A percentile compares a stretch with the other conserved stretches of the same genome.
Conservation (phyloP, 2,888 invertebrate species). For the Drosophila tripunctata region DNA sequence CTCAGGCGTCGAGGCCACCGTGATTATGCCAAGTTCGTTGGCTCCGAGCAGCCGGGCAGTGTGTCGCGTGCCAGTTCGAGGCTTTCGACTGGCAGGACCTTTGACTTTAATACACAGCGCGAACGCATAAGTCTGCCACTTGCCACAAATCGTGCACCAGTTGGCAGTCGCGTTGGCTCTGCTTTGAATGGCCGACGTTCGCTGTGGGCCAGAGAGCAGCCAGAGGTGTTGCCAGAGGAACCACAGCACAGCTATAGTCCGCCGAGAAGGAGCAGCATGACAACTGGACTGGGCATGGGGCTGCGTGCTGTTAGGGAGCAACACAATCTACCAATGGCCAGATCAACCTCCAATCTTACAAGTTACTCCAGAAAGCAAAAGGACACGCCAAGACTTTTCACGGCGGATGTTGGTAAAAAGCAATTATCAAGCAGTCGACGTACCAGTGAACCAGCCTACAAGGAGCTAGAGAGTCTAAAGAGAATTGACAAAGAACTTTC, state of each 20-base stretch:
- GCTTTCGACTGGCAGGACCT: constrained; percentile 62
- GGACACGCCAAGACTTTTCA: constrained; percentile 1
- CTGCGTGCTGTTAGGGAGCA: neutral
- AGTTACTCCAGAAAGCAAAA: neutral
- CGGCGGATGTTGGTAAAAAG: neutral
- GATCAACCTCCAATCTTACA: constrained; percentile 37
- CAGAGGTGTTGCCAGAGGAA: constrained; percentile 47
- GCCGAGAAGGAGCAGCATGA: constrained; percentile 35
- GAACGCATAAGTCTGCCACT: constrained; percentile 61
- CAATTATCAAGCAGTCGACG: neutral
- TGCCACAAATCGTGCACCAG: constrained; percentile 11
- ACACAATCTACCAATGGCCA: constrained; percentile 1
- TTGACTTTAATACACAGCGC: constrained; percentile 76
- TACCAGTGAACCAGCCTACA: constrained; percentile 9
- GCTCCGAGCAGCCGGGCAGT: constrained; percentile 58
- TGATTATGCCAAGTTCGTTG: constrained; percentile 71
- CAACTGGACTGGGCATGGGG: neutral
- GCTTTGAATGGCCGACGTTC: constrained; percentile 29
- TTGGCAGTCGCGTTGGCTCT: constrained; percentile 26
- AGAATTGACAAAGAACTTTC: neutral
- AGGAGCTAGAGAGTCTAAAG: neutral
- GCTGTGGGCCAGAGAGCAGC: constrained; percentile 51
- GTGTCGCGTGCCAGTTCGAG: constrained; percentile 67
- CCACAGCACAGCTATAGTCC: constrained; percentile 29
- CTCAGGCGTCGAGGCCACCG: constrained; percentile 53